Percentiles rank a stretch among this genome's conserved stretches.
phyloP scores from a whole-genome alignment of 35 echinoderm and acorn worm species.

The Apostichopus californicus region DNA sequence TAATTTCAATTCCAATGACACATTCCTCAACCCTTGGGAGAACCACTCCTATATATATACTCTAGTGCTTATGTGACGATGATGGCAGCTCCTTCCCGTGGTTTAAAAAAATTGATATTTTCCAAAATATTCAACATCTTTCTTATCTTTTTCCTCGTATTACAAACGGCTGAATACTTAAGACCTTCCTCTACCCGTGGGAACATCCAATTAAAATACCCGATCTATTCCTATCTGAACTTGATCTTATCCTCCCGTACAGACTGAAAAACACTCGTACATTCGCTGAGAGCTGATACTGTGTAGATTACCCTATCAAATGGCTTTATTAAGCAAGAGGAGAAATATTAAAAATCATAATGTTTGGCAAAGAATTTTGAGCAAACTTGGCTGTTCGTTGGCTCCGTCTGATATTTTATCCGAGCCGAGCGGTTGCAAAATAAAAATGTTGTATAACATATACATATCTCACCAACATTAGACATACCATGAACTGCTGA shows the following conservation, averaged over 20 bases:
- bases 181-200: conserved; percentile 25
- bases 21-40: not conserved
- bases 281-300: not conserved
- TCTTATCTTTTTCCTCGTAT: not conserved
- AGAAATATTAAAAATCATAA: not conserved
- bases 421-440: not conserved
- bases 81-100: not conserved
- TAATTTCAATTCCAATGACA: not conserved
- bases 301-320: conserved; percentile 5
- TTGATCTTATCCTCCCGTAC: conserved; percentile 5
- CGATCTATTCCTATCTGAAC: conserved; percentile 16
- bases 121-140: not conserved
- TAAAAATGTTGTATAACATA: not conserved
- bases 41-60: not conserved
- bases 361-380: not conserved
- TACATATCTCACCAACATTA: not conserved
- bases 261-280: not conserved
- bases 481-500: not conserved
- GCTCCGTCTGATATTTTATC: not conserved
- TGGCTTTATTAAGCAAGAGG: not conserved
- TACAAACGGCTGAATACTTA: not conserved
- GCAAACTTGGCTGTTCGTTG: not conserved
- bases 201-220: conserved; percentile 44
- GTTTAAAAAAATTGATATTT: not conserved
- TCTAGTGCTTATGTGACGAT: not conserved